These are phyloP conservation scores for Aethina tumida DNA, from an alignment of 1,140 invertebrate species.

Conservation along the genomic window DNA sequence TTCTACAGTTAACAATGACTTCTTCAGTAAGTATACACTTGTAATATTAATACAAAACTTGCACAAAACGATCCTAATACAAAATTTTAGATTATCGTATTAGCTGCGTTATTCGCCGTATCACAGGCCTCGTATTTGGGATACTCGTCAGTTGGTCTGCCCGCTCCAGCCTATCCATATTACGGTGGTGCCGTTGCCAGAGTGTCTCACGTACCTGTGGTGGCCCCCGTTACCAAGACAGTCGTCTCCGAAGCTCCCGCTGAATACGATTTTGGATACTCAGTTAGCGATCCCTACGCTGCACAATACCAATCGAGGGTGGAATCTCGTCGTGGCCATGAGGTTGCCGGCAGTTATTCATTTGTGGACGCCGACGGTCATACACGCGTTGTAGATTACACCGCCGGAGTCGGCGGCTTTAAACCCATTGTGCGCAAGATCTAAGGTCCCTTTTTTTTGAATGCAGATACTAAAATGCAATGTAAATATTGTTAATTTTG, in stretches of 20 bases:
- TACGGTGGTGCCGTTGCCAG: slow-evolving; percentile 4
- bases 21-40: too few species aligned
- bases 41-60: too few species aligned
- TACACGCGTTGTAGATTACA: slow-evolving; percentile 56
- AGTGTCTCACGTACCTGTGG: slow-evolving; percentile 14
- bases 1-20: too few species aligned
- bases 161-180: slow-evolving; percentile 4
- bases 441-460: too few species aligned
- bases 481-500: too few species aligned
- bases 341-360: slow-evolving; percentile 50
- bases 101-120: slow-evolving; percentile 19
- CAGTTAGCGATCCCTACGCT: slow-evolving; percentile 47
- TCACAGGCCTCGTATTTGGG: slow-evolving; percentile 36
- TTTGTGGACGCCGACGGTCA: slow-evolving; percentile 52
- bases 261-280: slow-evolving; percentile 22
- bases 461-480: too few species aligned
- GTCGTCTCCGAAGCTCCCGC: slow-evolving; percentile 4
- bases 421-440: too few species aligned
- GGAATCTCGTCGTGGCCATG: slow-evolving; percentile 18
- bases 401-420: too few species aligned
- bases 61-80: too few species aligned
- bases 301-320: slow-evolving; percentile 24
- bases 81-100: slow-evolving; percentile 15
- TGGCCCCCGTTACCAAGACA: slow-evolving; percentile 10
- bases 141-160: slow-evolving; percentile 25